A percentile compares a stretch with the other conserved stretches of the same genome.
These are phyloP conservation scores for Zhuqinia jingwanae DNA, from an alignment of 2,888 invertebrate species.

Conservation along the genomic window DNA sequence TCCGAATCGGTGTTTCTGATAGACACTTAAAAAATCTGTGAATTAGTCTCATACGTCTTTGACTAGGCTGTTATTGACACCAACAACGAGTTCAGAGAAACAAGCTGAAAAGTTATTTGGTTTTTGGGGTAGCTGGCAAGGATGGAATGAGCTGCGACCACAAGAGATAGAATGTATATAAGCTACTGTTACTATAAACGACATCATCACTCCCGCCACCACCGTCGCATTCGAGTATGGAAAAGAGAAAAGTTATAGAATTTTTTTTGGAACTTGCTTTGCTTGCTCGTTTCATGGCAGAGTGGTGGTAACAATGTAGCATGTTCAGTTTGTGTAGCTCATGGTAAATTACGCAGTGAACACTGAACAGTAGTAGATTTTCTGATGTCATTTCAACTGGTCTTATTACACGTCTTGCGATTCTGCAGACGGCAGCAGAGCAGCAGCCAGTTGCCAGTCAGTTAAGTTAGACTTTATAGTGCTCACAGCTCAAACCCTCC, in stretches of 20 bases:
- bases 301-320: slow-evolving; percentile 9
- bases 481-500: slow-evolving; percentile 39
- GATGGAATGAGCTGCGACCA: slow-evolving; percentile 40
- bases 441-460: slow-evolving; percentile 42
- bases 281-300: slow-evolving; percentile 8
- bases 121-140: not conserved
- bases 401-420: slow-evolving; percentile 64
- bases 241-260: not conserved
- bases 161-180: not conserved
- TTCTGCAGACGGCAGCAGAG: slow-evolving; percentile 70
- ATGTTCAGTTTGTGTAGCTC: too few relatives aligned
- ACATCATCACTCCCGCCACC: not conserved
- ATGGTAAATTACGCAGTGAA: slow-evolving; percentile 55
- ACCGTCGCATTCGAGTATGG: not conserved
- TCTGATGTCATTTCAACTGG: slow-evolving; percentile 64
- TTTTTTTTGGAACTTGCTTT: slow-evolving; percentile 10
- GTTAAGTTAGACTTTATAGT: slow-evolving; percentile 8
- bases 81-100: slow-evolving; percentile 17
- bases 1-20: slow-evolving; percentile 48
- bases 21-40: slow-evolving; percentile 65
- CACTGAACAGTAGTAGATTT: slow-evolving; percentile 54
- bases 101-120: slow-evolving; percentile 28
- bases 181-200: not conserved
- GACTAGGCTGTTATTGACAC: slow-evolving; percentile 68
- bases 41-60: slow-evolving; percentile 68